Conservation (phyloP, 2,113 vertebrate genomes). For the Brevimyrus niger region DNA sequence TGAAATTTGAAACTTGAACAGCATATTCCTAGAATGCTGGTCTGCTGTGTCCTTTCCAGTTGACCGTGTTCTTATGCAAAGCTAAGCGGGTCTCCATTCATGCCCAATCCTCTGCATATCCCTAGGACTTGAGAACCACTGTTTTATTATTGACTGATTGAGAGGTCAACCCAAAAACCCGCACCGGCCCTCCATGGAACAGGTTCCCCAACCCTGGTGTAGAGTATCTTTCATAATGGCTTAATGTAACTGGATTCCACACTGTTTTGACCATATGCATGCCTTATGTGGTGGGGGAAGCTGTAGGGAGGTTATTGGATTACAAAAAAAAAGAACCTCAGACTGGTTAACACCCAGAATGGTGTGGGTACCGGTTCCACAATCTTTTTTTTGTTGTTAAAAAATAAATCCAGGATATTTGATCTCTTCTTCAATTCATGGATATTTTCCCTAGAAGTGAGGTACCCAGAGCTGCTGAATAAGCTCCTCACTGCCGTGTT, state of each 20-base stretch:
- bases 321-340: neutral
- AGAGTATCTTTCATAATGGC: neutral
- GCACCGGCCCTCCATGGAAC: too few relatives aligned
- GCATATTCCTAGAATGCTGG: slow-evolving; percentile 19
- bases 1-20: slow-evolving; percentile 13
- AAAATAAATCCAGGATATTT: neutral
- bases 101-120: neutral
- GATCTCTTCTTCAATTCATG: neutral
- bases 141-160: too few relatives aligned
- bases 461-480: neutral
- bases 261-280: neutral
- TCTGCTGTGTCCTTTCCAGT: slow-evolving; percentile 22
- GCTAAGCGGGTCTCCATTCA: neutral
- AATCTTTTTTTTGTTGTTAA: neutral
- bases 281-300: neutral
- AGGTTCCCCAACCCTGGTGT: too few relatives aligned
- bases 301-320: neutral
- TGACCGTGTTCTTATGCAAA: neutral
- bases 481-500: neutral
- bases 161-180: too few relatives aligned
- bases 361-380: neutral
- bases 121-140: too few relatives aligned
- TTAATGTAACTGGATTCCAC: neutral
- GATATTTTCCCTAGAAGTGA: neutral
- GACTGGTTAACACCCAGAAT: neutral